Evolutionary conservation across 2,888 invertebrate genomes (phyloP), one percentile per base, ranked within the genome.

Genomic region (Drosophila histrio): DNA sequence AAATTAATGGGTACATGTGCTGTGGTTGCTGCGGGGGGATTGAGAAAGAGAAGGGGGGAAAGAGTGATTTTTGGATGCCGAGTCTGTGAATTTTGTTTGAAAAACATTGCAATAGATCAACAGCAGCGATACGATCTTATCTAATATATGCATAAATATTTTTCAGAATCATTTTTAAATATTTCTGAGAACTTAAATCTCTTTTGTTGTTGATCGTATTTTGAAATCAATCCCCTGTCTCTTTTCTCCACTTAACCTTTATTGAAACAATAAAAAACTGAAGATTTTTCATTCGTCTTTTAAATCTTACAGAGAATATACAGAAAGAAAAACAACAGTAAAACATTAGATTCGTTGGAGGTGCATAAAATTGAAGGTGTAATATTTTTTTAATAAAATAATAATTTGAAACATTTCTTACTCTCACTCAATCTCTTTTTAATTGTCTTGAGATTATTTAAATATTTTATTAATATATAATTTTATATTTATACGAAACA

Each of bases 1-100:
- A 63, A 59, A 82, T 79, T 74, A 67, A 79, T 74, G 71, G 30
- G 44, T 46, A 46, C 80, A 72, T 71, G 62, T 80, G 72, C 57
- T 36, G 36, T 13, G 32, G 28, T 26, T 6, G 30, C 11, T 30
- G 53, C n/a, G 36, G 9, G n/a, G 19, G 6, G 13, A 17, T 15
- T 15, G 24, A 7, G 9, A 4, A 8, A 1, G 5, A 3, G 11
- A 17, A 11, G 11, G 17, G n/a, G 21, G 21, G 2, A 7, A 13
- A 15, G 11, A 3, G 6, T 5, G 24, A 28, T 4, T 39, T 50
- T 41, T n/a, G 9, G 9, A 21, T 50, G 5, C 13, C 24, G 26
- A 17, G 2, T 26, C 5, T 17, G n/a, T n/a, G 21, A 39, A 21
- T 21, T 6, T n/a, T 21, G 15, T 52, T 26, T 28, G 19, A 28